Evolutionary conservation across 2,888 invertebrate genomes (phyloP).

Genomic region (Muscina levida): DNA sequence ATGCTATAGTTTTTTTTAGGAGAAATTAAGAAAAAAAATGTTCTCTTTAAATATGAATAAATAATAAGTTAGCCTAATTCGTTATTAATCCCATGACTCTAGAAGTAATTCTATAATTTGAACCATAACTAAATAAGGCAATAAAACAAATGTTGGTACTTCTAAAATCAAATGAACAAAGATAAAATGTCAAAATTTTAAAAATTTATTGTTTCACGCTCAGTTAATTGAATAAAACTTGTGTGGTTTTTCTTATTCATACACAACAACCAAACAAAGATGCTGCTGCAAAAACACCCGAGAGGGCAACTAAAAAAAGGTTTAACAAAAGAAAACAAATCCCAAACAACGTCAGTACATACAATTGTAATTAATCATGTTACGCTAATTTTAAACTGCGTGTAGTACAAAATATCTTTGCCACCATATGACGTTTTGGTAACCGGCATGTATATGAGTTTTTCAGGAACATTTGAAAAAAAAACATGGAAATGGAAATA

Average conservation of each 20-base stretch:
- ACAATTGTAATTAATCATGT: slow-evolving; percentile 76
- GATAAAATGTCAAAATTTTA: slow-evolving; percentile 61
- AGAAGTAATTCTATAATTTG: too few relatives aligned
- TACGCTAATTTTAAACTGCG: slow-evolving; percentile 43
- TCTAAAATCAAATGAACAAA: slow-evolving; percentile 31
- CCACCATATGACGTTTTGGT: slow-evolving; percentile 52
- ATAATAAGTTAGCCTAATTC: too few relatives aligned
- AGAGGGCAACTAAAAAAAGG: slow-evolving; percentile 2
- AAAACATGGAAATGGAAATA: slow-evolving; percentile 29
- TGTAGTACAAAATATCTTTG: slow-evolving; percentile 33
- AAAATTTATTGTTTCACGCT: slow-evolving; percentile 68
- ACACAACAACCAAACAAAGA: slow-evolving; percentile 11
- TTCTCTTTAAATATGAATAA: too few relatives aligned
- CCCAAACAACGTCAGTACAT: slow-evolving; percentile 47
- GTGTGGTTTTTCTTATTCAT: neutral
- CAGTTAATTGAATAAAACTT: slow-evolving; percentile 56
- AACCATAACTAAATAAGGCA: slow-evolving; percentile 55
- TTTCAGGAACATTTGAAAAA: slow-evolving; percentile 10
- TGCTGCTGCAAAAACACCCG: neutral
- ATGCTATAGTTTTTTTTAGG: too few relatives aligned
- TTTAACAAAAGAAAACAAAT: slow-evolving; percentile 28
- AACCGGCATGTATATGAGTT: slow-evolving; percentile 11
- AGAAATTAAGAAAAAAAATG: too few relatives aligned
- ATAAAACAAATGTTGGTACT: slow-evolving; percentile 59
- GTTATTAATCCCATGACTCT: too few relatives aligned